These are phyloP conservation scores for Diadumene lineata DNA, from an alignment of 92 coral and sea anemone species.

Conservation along the genomic window DNA sequence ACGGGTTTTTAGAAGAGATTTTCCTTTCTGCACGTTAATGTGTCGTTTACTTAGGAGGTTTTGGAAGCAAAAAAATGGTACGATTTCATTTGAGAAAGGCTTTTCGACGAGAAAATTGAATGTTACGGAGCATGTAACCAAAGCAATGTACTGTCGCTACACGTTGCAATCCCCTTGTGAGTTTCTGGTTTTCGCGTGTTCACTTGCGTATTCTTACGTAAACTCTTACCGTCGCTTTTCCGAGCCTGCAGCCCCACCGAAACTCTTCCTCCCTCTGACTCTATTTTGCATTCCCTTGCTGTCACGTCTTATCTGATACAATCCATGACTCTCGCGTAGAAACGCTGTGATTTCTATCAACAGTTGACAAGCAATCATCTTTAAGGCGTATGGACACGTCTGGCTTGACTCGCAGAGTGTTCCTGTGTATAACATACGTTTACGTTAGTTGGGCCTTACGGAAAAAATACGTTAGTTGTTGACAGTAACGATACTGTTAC, in stretches of 20 bases:
- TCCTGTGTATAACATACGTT: slow-evolving; percentile 50
- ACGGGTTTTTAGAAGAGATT: no score
- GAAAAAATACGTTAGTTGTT: neutral
- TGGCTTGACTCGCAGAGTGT: slow-evolving; percentile 81
- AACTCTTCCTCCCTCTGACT: slow-evolving; percentile 52
- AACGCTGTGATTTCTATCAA: slow-evolving; percentile 97
- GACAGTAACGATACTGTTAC: neutral
- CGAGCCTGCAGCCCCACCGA: slow-evolving; percentile 17
- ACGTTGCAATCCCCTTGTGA: neutral
- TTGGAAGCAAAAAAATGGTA: no score
- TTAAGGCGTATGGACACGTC: slow-evolving; percentile 85
- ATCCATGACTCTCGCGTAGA: slow-evolving; percentile 95
- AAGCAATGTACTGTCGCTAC: no score
- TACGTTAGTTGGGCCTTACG: neutral
- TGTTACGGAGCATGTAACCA: no score
- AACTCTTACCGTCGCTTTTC: slow-evolving; percentile 46
- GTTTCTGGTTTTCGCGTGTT: neutral
- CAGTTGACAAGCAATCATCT: slow-evolving; percentile 97
- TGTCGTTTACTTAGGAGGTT: no score
- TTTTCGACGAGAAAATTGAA: no score
- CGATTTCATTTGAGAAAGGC: no score
- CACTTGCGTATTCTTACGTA: neutral
- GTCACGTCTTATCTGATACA: slow-evolving; percentile 66
- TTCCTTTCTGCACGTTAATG: no score
- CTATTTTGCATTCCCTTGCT: slow-evolving; percentile 46